phyloP scores from a whole-genome alignment of 2,797 vertebrate species.

The Crocodylus rhombifer region DNA sequence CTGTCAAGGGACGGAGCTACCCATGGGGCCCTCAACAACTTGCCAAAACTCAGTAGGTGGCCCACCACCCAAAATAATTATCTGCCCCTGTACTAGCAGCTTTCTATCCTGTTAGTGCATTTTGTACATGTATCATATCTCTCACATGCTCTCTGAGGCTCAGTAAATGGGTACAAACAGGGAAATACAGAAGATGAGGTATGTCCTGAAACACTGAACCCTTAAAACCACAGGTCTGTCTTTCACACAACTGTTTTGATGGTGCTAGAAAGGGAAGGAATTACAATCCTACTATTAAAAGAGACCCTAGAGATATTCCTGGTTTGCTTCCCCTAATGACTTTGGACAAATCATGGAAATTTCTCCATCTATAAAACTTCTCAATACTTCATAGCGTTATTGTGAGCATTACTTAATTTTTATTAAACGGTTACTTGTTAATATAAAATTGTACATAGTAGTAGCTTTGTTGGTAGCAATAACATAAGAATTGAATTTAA shows the following conservation, averaged over 20 bases:
- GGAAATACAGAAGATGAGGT: not conserved
- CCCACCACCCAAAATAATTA: too few relatives aligned
- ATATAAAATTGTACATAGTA: not conserved
- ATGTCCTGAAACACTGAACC: not conserved
- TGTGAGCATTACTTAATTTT: slow-evolving; percentile 20
- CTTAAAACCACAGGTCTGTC: too few relatives aligned
- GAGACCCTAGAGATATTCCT: not conserved
- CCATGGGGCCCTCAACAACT: too few relatives aligned
- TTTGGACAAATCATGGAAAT: not conserved
- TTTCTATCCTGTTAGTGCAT: not conserved
- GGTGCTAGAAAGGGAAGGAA: not conserved
- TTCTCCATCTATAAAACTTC: slow-evolving; percentile 3
- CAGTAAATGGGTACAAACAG: not conserved
- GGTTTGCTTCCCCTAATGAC: not conserved
- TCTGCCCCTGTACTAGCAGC: not conserved
- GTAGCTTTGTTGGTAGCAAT: not conserved
- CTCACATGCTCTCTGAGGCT: not conserved
- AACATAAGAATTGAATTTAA: slow-evolving; percentile 8
- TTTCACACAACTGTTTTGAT: too few relatives aligned
- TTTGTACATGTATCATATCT: not conserved
- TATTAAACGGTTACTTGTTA: slow-evolving; percentile 32
- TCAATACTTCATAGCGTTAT: not conserved
- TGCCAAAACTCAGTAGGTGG: too few relatives aligned
- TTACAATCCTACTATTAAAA: slow-evolving; percentile 7
- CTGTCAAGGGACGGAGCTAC: too few relatives aligned